These are phyloP conservation scores for Drosophila melanica DNA, from an alignment of 1,140 invertebrate genomes.

Conservation along the genomic window DNA sequence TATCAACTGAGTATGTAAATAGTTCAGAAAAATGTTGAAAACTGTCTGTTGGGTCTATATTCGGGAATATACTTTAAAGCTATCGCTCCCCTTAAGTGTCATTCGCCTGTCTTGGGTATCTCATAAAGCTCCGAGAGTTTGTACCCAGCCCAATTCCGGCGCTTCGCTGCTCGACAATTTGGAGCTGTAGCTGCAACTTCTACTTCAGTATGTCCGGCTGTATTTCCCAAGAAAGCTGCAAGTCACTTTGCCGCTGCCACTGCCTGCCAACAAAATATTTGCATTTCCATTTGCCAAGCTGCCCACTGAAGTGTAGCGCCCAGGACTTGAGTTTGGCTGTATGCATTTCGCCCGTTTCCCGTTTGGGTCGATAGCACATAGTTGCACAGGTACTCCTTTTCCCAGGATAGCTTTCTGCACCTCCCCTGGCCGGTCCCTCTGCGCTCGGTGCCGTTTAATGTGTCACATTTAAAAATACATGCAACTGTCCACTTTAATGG, in stretches of 20 bases:
- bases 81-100: constrained; percentile 8
- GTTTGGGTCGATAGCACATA: constrained; percentile 38
- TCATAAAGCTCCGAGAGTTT: constrained; percentile 12
- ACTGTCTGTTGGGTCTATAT: constrained; percentile 1
- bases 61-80: neutral
- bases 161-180: constrained; percentile 30
- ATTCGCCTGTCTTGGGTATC: constrained; percentile 12
- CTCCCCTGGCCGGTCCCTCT: neutral
- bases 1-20: neutral
- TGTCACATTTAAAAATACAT: constrained; percentile 76
- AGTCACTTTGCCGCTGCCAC: constrained; percentile 63
- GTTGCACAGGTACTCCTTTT: constrained; percentile 19
- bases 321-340: constrained; percentile 30
- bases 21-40: neutral
- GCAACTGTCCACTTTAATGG: constrained; percentile 57
- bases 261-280: constrained; percentile 78
- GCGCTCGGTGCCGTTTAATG: constrained; percentile 36
- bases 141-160: constrained; percentile 6
- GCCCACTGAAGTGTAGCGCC: constrained; percentile 26
- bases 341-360: constrained; percentile 30
- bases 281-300: constrained; percentile 64
- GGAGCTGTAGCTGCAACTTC: constrained; percentile 33
- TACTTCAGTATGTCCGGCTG: constrained; percentile 65
- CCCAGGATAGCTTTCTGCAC: neutral
- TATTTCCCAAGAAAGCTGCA: constrained; percentile 55